phyloP scores from a whole-genome alignment of 2,888 invertebrate genomes.

The Coelopa pilipes region DNA sequence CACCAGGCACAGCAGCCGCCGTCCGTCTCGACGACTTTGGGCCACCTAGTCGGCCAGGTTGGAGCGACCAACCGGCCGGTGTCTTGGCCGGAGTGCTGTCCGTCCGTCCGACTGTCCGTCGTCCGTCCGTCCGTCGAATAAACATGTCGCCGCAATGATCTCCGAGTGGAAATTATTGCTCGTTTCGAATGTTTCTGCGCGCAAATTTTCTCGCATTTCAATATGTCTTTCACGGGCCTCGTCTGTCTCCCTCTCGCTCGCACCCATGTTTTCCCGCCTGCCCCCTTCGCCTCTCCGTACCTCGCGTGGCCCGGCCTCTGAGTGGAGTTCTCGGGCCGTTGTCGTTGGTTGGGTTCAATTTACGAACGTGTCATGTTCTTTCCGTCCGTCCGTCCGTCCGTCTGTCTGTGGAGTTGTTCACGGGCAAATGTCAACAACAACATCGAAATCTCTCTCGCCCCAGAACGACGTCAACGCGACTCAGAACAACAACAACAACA shows the following conservation, averaged over 20 bases:
- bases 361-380: conserved; percentile 15
- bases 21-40: too few relatives aligned
- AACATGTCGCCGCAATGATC: conserved; percentile 28
- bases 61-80: too few relatives aligned
- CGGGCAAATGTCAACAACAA: background rate
- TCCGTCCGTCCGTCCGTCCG: background rate
- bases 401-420: background rate
- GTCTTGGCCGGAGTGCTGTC: too few relatives aligned
- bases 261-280: background rate
- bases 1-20: too few relatives aligned
- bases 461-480: too few relatives aligned
- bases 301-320: background rate
- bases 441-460: too few relatives aligned
- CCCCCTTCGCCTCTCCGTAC: too few relatives aligned
- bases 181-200: conserved; percentile 7
- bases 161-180: conserved; percentile 27
- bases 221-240: background rate
- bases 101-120: too few relatives aligned
- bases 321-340: conserved; percentile 15
- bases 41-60: too few relatives aligned
- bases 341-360: conserved; percentile 4
- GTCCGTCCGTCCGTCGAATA: background rate
- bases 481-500: conserved; percentile 11
- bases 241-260: background rate
- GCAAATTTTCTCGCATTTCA: conserved; percentile 14